Evolutionary conservation across 2,888 invertebrate genomes (phyloP).

Genomic region (Lacanobia oleracea): DNA sequence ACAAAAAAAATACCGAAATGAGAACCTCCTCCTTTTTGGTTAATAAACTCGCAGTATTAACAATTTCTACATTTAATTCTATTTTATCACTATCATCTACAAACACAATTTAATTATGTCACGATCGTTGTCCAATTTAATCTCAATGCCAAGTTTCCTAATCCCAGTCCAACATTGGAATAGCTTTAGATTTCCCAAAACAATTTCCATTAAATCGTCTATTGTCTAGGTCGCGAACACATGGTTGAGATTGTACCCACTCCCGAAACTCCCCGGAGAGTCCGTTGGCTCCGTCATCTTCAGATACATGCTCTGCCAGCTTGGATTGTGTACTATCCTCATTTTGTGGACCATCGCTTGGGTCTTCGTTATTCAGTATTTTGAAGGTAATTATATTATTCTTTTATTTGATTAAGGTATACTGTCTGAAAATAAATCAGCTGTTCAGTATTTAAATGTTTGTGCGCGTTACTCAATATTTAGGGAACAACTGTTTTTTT

Average conservation of each 20-base stretch:
- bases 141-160: conserved; percentile 1
- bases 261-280: conserved; percentile 80
- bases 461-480: too few species aligned
- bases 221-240: conserved; percentile 41
- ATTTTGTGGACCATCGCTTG: conserved; percentile 92
- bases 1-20: too few species aligned
- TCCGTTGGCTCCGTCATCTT: conserved; percentile 80
- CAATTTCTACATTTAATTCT: not conserved
- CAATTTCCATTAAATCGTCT: conserved; percentile 32
- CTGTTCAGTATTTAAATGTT: too few species aligned
- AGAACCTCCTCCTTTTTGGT: too few species aligned
- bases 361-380: conserved; percentile 91
- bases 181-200: conserved; percentile 29
- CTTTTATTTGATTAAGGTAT: not conserved
- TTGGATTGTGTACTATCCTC: conserved; percentile 91
- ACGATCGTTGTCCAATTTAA: conserved; percentile 1
- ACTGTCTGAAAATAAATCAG: too few species aligned
- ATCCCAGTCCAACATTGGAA: conserved; percentile 15
- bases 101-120: not conserved
- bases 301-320: conserved; percentile 90
- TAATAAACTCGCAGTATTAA: not conserved
- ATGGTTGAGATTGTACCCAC: conserved; percentile 91
- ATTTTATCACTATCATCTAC: not conserved
- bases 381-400: conserved; percentile 89
- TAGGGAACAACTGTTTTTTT: too few species aligned